phyloP scores from a whole-genome alignment of 2,113 vertebrate species.

The Capreolus pygargus region DNA sequence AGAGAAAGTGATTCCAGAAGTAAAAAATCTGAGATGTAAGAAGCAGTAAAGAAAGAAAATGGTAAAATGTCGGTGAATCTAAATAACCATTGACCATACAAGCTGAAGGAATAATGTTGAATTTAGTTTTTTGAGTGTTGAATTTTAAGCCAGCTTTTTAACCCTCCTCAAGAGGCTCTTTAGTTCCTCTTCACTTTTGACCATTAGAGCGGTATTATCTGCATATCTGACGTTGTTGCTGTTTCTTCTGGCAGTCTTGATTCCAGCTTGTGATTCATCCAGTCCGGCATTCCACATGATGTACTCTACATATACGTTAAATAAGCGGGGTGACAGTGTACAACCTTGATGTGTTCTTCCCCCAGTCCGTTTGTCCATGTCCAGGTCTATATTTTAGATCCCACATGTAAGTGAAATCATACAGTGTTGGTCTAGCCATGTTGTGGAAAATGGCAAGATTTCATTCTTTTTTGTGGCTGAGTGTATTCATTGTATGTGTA shows the following conservation, averaged over 20 bases:
- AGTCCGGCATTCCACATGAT: neutral
- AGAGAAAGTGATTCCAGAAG: neutral
- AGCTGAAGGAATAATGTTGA: neutral
- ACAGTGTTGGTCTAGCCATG: neutral
- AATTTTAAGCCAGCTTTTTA: neutral
- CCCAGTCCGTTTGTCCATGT: neutral
- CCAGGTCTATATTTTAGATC: neutral
- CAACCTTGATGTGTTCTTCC: neutral
- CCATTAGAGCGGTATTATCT: neutral
- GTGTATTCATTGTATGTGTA: neutral
- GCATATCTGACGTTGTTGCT: neutral
- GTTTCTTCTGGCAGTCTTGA: neutral
- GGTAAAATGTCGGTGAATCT: neutral
- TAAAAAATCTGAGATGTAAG: neutral
- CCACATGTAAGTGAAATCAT: neutral
- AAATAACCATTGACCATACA: neutral
- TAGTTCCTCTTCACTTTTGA: neutral
- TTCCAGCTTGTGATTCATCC: neutral
- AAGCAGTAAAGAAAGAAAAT: neutral
- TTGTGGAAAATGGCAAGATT: neutral
- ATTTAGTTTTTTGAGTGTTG: neutral
- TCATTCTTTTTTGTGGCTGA: neutral
- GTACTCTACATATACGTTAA: neutral
- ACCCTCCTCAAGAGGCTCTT: neutral
- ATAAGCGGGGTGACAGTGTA: neutral